Evolutionary conservation across 2,888 invertebrate genomes (phyloP).

Genomic region (Vanessa cardui): DNA sequence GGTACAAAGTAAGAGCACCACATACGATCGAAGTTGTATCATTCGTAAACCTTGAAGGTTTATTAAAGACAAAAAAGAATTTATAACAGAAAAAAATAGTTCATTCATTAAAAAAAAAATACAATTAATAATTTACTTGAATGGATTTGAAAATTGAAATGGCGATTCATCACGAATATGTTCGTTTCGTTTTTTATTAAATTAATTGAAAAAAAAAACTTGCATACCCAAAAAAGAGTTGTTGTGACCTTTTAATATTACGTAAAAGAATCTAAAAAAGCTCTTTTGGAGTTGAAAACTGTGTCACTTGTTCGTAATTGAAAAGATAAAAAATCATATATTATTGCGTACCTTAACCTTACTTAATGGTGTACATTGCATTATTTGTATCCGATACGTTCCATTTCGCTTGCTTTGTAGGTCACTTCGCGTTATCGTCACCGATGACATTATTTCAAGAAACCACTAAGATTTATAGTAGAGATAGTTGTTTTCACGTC

Average conservation of each 20-base stretch:
- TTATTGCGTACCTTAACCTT: slow-evolving; percentile 38
- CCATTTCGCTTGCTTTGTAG: slow-evolving; percentile 40
- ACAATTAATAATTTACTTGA: no score
- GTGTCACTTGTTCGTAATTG: slow-evolving; percentile 25
- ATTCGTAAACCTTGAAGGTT: no score
- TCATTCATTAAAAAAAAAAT: no score
- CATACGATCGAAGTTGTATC: no score
- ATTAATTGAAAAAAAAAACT: neutral
- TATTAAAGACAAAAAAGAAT: no score
- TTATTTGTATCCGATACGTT: slow-evolving; percentile 41
- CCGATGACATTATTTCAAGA: slow-evolving; percentile 25
- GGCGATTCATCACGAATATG: no score
- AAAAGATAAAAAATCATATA: slow-evolving; percentile 26
- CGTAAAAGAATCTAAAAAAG: neutral
- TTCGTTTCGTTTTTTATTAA: no score
- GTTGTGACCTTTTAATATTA: neutral
- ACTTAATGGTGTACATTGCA: slow-evolving; percentile 35
- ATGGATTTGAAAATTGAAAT: no score
- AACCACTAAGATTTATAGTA: slow-evolving; percentile 19
- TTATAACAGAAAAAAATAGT: no score
- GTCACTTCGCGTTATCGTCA: slow-evolving; percentile 32
- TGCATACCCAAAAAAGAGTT: neutral
- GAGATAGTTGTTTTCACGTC: slow-evolving; percentile 5
- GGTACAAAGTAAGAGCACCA: no score
- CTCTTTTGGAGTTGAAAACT: slow-evolving; percentile 10